Base-by-base conservation (phyloP, 1,140 invertebrate genomes). In the Stenopsyche tienmushanensis region DNA sequence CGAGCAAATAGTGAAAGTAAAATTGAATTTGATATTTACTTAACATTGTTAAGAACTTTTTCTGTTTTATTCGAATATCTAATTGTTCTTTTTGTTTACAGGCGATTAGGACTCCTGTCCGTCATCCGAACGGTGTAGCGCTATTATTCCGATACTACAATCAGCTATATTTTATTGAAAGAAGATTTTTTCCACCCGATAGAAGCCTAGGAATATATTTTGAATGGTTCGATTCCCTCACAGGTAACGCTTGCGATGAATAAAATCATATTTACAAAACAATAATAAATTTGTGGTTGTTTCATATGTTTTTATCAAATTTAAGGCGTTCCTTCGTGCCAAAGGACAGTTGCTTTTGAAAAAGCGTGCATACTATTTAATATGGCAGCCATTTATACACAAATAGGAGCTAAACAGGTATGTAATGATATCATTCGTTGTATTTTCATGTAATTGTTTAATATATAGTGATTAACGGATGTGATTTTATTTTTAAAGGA, bases 301-400 rank as follows among this genome's bases (percentile, higher is more conserved):
- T 39, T 34, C 25, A 39, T 57, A 39, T n/a, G 8, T 57, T 13
- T 39, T 34, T 62, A 39, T 23, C 54, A 60, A 5, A 73, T 88
- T 71, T 81, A 84, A 78, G 92, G 94, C 24, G 91, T 97, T 15
- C 94, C 94, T 18, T 94, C 90, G 62, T 93, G 91, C 72, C 96
- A 97, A 78, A 84, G 92, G 66, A 96, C 94, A 0, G 91, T 97
- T 21, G 93, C 94, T 17, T 97, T 97, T 75, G 96, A 98, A 77
- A 97, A 97, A 79, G 95, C 95, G 0, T 95, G 93, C 73, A 88
- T 97, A 13, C 80, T 98, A 25, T 98, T 97, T 79, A 98, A 98
- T 76, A 89, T 96, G 64, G 95, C 91, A 8, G 93, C 94, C 9
- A 85, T 98, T 18, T 94, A 96, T 74, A 97, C 95, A 39, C 95